A percentile compares a stretch with the other conserved stretches of the same genome.
phyloP scores from a whole-genome alignment of 2,888 invertebrate genomes.

The Drosophila robusta region DNA sequence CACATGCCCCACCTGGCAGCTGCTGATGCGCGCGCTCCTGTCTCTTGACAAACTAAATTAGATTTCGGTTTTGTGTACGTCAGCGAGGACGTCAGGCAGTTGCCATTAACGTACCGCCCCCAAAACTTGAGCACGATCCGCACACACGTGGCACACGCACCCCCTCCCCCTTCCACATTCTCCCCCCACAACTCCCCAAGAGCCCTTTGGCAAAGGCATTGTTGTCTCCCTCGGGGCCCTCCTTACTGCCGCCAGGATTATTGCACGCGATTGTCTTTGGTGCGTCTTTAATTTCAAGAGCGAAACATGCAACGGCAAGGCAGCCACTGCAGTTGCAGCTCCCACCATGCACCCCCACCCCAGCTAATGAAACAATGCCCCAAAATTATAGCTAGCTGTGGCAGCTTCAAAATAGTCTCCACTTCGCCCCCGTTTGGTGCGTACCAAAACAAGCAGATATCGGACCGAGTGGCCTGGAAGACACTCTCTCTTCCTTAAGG shows the following conservation, averaged over 20 bases:
- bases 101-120: constrained; percentile 15
- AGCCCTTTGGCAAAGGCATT: neutral
- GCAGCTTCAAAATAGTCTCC: constrained; percentile 13
- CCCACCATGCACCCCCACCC: neutral
- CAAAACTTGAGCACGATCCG: constrained; percentile 39
- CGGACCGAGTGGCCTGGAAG: neutral
- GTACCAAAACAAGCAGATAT: constrained; percentile 17
- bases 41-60: constrained; percentile 71
- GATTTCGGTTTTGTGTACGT: constrained; percentile 72
- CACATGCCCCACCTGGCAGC: constrained; percentile 2
- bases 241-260: constrained; percentile 9
- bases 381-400: constrained; percentile 38
- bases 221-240: neutral
- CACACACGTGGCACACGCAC: constrained; percentile 41
- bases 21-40: constrained; percentile 24
- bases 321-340: constrained; percentile 14
- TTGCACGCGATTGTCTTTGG: constrained; percentile 48
- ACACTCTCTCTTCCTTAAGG: neutral
- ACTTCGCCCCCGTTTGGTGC: constrained; percentile 2
- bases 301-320: neutral
- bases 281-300: constrained; percentile 30
- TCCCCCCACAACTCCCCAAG: neutral
- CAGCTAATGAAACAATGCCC: constrained; percentile 19
- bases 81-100: constrained; percentile 40
- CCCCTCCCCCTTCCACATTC: neutral